Conservation (phyloP, 2,797 vertebrate species). For the Sebastes nivosus region DNA sequence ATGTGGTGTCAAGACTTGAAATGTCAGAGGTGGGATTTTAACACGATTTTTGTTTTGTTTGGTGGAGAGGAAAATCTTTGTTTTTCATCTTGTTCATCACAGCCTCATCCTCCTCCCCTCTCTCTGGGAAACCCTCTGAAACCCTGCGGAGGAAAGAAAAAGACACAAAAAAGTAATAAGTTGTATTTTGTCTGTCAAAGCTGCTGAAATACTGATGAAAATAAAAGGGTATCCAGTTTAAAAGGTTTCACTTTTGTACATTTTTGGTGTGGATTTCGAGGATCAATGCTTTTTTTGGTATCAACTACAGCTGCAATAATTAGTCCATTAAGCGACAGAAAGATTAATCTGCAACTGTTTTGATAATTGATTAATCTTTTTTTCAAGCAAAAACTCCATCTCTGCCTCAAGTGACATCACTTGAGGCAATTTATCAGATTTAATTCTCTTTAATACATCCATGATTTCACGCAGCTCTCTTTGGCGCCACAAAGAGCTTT, state of each 20-base stretch:
- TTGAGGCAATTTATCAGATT: background rate
- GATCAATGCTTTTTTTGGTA: background rate
- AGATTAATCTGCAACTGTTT: background rate
- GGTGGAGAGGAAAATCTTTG: background rate
- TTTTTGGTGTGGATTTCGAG: background rate
- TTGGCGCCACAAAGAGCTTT: too few relatives aligned
- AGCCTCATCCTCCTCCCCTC: background rate
- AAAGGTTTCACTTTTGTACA: background rate
- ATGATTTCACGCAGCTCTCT: background rate
- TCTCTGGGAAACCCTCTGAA: conserved; percentile 10
- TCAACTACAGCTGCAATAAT: background rate
- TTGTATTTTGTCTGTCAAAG: conserved; percentile 77
- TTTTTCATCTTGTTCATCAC: background rate
- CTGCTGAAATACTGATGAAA: conserved; percentile 78
- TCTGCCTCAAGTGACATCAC: background rate
- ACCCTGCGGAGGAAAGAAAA: conserved; percentile 26
- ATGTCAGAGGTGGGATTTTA: conserved; percentile 19
- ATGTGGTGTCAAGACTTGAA: conserved; percentile 27
- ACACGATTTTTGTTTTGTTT: conserved; percentile 36
- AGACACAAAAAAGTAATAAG: conserved; percentile 41
- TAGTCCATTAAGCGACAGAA: background rate
- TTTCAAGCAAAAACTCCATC: background rate
- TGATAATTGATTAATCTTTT: background rate
- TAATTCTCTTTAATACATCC: background rate
- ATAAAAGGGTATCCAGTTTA: conserved; percentile 63